Evolutionary conservation across 2,113 vertebrate species (phyloP), one percentile per base, ranked within the genome.

Genomic region (Polyodon spathula): DNA sequence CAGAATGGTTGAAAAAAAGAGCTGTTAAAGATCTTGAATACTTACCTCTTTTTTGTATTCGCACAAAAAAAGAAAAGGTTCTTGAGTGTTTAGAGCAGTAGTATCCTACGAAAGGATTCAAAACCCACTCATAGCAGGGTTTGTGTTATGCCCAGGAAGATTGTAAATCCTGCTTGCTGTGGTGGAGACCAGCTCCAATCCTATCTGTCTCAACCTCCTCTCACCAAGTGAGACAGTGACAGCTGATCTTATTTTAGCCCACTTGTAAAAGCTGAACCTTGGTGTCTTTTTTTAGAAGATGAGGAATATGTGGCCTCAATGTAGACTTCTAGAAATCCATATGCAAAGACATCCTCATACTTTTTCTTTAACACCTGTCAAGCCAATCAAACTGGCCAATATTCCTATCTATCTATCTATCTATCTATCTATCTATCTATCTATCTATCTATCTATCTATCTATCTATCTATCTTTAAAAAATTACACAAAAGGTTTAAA

Each of bases 241-340:
- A 83, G 87, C 86, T 85, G 86, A 77, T 92, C 94, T 92, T 93
- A 90, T 88, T 90, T 91, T 86, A 84, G 81, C 77, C 59, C 65
- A 76, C 37, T 66, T 73, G 63, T 72, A 76, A 73, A 76, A 73
- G 74, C 68, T 78, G 73, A 78, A 76, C 76, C 69, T 61, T 70
- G 50, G 61, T 39, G 55, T 63, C 81, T 87, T 88, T 87, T 90
- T 92, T 90, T 89, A 86, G 82, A 76, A 71, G 58, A 77, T 88
- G 87, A 92, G 79, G 71, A 74, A 77, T 81, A 70, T 56, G 54
- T 71, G 79, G 76, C 79, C 76, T 76, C 78, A 77, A 67, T 60
- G 69, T 73, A 77, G 78, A 72, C 68, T 76, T 78, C 85, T 78
- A 68, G 78, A 88, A 84, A 73, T 71, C 67, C 56, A 69, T 73